A percentile compares a stretch with the other conserved stretches of the same genome.
phyloP scores from a whole-genome alignment of 2,797 vertebrate genomes.

The Pangasius krempfi region DNA sequence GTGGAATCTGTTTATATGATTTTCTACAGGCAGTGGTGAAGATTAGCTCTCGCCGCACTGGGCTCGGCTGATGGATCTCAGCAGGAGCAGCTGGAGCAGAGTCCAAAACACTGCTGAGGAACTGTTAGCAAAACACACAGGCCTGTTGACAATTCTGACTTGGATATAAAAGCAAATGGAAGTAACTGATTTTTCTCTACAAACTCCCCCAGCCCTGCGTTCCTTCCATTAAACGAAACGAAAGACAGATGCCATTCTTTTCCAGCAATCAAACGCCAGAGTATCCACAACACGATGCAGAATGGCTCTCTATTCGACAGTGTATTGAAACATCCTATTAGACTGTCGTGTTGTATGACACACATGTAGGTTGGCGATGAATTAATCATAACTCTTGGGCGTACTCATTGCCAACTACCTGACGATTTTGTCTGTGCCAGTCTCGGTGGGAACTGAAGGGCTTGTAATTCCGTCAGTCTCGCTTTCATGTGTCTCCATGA shows the following conservation, averaged over 20 bases:
- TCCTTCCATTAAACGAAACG: constrained; percentile 31
- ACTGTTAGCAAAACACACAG: constrained; percentile 11
- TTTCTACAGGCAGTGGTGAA: constrained; percentile 69
- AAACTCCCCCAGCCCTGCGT: constrained; percentile 20
- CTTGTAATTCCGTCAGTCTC: constrained; percentile 56
- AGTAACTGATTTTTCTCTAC: constrained; percentile 9
- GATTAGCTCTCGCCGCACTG: not conserved
- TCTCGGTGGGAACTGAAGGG: constrained; percentile 49
- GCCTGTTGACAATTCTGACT: constrained; percentile 36
- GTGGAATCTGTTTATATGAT: constrained; percentile 70
- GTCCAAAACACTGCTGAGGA: constrained; percentile 2
- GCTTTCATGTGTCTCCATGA: constrained; percentile 48
- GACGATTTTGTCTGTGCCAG: constrained; percentile 41
- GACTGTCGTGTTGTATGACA: constrained; percentile 49
- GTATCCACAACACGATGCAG: constrained; percentile 5
- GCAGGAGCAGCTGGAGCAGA: constrained; percentile 18
- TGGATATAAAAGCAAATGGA: constrained; percentile 1
- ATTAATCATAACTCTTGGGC: constrained; percentile 56
- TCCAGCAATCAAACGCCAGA: constrained; percentile 74
- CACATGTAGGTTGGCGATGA: constrained; percentile 51
- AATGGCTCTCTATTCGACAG: constrained; percentile 14
- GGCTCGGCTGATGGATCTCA: constrained; percentile 27
- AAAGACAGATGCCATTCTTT: constrained; percentile 66
- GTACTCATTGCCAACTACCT: constrained; percentile 45
- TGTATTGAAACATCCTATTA: constrained; percentile 53